A percentile compares a stretch with the other conserved stretches of the same genome.
Conservation (phyloP, 2,888 invertebrate species). For the Himalopsyche anomala region DNA sequence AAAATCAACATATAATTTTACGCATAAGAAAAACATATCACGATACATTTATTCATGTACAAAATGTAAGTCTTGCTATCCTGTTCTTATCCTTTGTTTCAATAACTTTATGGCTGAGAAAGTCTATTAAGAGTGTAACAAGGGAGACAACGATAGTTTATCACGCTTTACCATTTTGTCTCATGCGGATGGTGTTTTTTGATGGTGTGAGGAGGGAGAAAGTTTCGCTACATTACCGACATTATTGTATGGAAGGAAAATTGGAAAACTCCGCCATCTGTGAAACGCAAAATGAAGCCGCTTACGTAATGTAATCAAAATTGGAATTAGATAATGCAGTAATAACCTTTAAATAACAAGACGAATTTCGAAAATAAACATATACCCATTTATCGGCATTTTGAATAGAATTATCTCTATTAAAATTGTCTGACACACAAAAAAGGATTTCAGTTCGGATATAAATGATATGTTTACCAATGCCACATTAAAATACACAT, state of each 20-base stretch:
- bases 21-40: background rate
- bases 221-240: constrained; percentile 17
- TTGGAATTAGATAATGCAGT: background rate
- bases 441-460: too few relatives aligned
- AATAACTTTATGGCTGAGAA: background rate
- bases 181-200: background rate
- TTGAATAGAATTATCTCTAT: background rate
- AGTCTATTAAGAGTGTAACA: background rate
- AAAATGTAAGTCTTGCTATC: background rate
- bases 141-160: background rate
- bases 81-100: constrained; percentile 29
- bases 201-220: background rate
- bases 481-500: too few relatives aligned
- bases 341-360: background rate
- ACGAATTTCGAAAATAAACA: background rate
- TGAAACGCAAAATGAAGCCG: constrained; percentile 8
- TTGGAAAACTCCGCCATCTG: constrained; percentile 33
- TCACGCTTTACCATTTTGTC: background rate
- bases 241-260: background rate
- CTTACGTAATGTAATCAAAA: constrained; percentile 13
- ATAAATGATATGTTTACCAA: too few relatives aligned
- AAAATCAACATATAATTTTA: constrained; percentile 21
- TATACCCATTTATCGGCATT: background rate
- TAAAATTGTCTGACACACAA: background rate
- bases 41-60: background rate